Evolutionary conservation across 2,888 invertebrate species (phyloP).

Genomic region (Oegoconia quadripuncta): DNA sequence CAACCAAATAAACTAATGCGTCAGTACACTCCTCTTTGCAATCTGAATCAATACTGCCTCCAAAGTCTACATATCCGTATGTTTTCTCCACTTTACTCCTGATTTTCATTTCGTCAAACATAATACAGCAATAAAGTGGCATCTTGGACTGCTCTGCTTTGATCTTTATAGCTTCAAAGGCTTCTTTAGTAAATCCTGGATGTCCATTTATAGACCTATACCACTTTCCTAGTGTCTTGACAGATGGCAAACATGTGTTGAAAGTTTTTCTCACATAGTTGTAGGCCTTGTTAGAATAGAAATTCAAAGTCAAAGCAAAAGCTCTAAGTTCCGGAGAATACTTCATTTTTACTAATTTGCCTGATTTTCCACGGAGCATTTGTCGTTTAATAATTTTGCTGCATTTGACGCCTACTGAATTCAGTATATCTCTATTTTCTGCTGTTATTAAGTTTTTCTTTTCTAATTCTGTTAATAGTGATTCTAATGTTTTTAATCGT

Average conservation of each 20-base stretch:
- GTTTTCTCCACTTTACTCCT: conserved; percentile 6
- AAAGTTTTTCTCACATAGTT: conserved; percentile 26
- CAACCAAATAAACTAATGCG: conserved; percentile 3
- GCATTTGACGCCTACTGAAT: conserved; percentile 3
- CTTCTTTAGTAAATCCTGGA: conserved; percentile 21
- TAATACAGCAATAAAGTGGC: conserved; percentile 2
- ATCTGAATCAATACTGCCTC: conserved; percentile 9
- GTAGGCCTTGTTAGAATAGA: conserved; percentile 23
- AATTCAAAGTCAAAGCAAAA: conserved; percentile 10
- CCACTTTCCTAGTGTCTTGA: conserved; percentile 23
- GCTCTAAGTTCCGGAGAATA: conserved; percentile 11
- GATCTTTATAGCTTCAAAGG: conserved; percentile 12
- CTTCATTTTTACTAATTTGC: conserved; percentile 1
- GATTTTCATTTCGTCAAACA: conserved; percentile 20
- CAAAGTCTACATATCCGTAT: conserved; percentile 16
- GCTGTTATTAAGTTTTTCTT: conserved; percentile 2
- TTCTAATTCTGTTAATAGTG: background rate
- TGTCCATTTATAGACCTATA: conserved; percentile 19
- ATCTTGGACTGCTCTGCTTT: conserved; percentile 2
- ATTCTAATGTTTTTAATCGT: background rate
- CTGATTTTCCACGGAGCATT: background rate
- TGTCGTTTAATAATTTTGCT: conserved; percentile 8
- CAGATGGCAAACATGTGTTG: conserved; percentile 6
- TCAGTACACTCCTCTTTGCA: conserved; percentile 9
- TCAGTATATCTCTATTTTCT: conserved; percentile 5